Evolutionary conservation across 2,113 vertebrate genomes (phyloP), one percentile per base, ranked within the genome.

Genomic region (Tragelaphus strepsiceros): DNA sequence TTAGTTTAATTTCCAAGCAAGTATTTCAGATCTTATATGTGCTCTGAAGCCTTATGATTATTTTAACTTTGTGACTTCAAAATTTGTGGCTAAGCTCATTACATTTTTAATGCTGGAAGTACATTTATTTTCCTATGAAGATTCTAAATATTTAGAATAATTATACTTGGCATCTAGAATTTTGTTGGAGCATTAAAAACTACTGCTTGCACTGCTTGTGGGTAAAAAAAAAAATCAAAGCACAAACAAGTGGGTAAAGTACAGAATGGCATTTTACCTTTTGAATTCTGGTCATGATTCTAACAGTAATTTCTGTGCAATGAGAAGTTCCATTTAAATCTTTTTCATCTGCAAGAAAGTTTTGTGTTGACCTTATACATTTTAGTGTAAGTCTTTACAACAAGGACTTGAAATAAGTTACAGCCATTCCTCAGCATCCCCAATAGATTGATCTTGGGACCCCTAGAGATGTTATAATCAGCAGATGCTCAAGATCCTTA

Each of bases 91-190:
- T 92, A 83, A 92, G 5, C 14, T 97, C 1, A 49, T 71, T 89
- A 78, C 54, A 90, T 49, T 85, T 88, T 85, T 90, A 56, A 62
- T 90, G 24, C 16, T 90, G 35, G 9, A 95, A 96, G 32, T 92
- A 17, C 1, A 88, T 92, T 80, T 96, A 89, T 94, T 98, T 97
- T 90, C 58, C 80, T 90, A 49, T 59, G 64, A 96, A 3, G 53
- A 95, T 80, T 95, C 74, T 90, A 87, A 96, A 90, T 97, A 90
- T 96, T 97, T 92, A 81, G 53, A 95, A 91, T 51, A 93, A 87
- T 93, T 87, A 35, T 77, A 84, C 3, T 95, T 87, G 56, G 24
- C 62, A 78, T 94, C 12, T 84, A 96, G n/a, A 94, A 85, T 88
- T 96, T 90, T 91, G 30, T 86, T 96, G 39, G 61, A 58, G 10